These are phyloP conservation scores for Anableps anableps DNA, from an alignment of 2,797 vertebrate genomes.

Conservation along the genomic window DNA sequence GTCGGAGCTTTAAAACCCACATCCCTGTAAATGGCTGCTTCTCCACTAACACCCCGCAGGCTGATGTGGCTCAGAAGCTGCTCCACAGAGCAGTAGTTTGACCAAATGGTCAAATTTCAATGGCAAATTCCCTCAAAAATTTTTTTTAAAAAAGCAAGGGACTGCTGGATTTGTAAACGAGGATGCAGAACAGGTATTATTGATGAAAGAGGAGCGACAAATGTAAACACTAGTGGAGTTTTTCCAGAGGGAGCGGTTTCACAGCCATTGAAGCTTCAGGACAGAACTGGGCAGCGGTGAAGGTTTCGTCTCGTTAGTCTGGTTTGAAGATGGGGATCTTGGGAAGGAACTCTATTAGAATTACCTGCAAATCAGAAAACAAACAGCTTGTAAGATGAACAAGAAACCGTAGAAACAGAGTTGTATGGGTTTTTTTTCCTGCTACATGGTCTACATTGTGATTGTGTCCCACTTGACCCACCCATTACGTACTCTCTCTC, in stretches of 20 bases:
- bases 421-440: not conserved
- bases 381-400: conserved; percentile 74
- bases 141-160: conserved; percentile 1
- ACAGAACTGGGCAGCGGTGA: conserved; percentile 92
- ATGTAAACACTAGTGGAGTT: conserved; percentile 71
- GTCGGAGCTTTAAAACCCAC: conserved; percentile 43
- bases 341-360: conserved; percentile 99
- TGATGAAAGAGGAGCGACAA: conserved; percentile 12
- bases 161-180: conserved; percentile 71
- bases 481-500: no score
- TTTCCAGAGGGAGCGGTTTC: conserved; percentile 42
- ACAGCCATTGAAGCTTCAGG: conserved; percentile 72
- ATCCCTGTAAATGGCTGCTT: conserved; percentile 38
- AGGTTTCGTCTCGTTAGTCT: conserved; percentile 87
- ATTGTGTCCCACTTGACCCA: no score
- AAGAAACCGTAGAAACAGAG: not conserved
- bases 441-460: no score
- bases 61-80: conserved; percentile 31
- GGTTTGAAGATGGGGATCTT: conserved; percentile 99
- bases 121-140: conserved; percentile 27
- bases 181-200: conserved; percentile 22
- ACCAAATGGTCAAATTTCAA: conserved; percentile 21
- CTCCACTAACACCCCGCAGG: conserved; percentile 32
- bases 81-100: conserved; percentile 24
- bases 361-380: conserved; percentile 87